Percentiles rank a stretch among this genome's conserved stretches.
These are phyloP conservation scores for Protosalanx chinensis DNA, from an alignment of 2,797 vertebrate species.

Conservation along the genomic window DNA sequence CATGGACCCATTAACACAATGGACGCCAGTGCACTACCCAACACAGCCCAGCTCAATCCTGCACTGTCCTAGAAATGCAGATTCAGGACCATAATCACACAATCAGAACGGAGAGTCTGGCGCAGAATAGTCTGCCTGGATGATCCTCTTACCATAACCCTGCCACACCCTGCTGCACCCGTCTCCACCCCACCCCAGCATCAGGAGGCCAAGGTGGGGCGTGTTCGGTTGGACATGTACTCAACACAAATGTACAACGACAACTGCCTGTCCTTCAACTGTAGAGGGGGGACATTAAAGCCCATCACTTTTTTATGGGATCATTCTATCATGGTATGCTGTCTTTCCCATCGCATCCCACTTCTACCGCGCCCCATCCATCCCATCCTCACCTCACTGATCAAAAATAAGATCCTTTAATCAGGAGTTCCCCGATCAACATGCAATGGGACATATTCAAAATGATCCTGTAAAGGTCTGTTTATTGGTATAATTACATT, in stretches of 20 bases:
- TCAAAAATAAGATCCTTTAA: constrained; percentile 5
- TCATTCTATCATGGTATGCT: background rate
- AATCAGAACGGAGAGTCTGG: background rate
- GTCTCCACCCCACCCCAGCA: background rate
- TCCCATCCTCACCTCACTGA: background rate
- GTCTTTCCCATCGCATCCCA: background rate
- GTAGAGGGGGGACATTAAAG: background rate
- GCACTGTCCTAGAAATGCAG: constrained; percentile 5
- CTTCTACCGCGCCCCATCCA: background rate
- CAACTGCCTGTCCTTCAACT: background rate
- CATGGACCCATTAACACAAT: background rate
- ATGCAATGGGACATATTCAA: too few species aligned
- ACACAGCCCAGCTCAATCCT: background rate
- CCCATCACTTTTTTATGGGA: background rate
- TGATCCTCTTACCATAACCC: constrained; percentile 9
- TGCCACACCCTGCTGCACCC: too few species aligned
- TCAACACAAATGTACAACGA: too few species aligned
- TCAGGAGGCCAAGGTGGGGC: background rate
- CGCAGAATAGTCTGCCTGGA: background rate
- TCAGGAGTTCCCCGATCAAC: too few species aligned
- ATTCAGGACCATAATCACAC: background rate
- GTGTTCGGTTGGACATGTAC: background rate
- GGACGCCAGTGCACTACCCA: background rate
- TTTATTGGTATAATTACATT: too few species aligned
- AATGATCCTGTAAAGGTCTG: too few species aligned